Evolutionary conservation across 2,797 vertebrate species (phyloP), one percentile per base, ranked within the genome.

Genomic region (Acanthis flammea): DNA sequence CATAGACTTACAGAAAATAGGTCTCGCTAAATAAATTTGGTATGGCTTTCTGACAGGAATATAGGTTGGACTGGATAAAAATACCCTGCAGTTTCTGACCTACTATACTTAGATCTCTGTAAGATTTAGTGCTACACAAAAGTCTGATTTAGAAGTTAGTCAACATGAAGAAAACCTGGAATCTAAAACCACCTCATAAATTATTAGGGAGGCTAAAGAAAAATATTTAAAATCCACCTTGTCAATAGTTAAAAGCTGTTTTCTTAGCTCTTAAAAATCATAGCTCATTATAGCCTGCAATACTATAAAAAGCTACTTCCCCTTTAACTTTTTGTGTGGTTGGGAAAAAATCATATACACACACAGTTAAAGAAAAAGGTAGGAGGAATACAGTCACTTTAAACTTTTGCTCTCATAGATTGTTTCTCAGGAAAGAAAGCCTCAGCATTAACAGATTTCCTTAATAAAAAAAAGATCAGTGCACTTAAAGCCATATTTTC

Each of bases 31-130:
- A 95, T 78, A 95, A 91, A 95, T 90, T 88, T 86, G 61, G 78
- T 65, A 65, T 72, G 50, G 65, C 93, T 94, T 95, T 95, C 87
- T 88, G 87, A 95, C 90, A 94, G 94, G 95, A 96, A 96, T 95
- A 96, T 95, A 96, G 95, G 95, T 91, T 96, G 95, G 91, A 92
- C 79, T 80, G 78, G 94, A 95, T 96, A 96, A 96, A 96, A 96
- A 96, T 95, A 96, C 39, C 72, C 81, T 72, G 87, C 88, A 94
- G 90, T 94, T 95, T 96, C 90, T 95, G 91, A 96, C 93, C 95
- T 94, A 68, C 94, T 96, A 96, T 96, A 95, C 89, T 94, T 91
- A 90, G 91, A 96, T 92, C 79, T 80, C 61, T 54, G 65, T 80
- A 86, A 94, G 76, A 94, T 88, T 91, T 92, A 92, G 47, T 24